Evolutionary conservation across 1,140 invertebrate species (phyloP), one percentile per base, ranked within the genome.

Genomic region (Dinothrombium tinctorium): DNA sequence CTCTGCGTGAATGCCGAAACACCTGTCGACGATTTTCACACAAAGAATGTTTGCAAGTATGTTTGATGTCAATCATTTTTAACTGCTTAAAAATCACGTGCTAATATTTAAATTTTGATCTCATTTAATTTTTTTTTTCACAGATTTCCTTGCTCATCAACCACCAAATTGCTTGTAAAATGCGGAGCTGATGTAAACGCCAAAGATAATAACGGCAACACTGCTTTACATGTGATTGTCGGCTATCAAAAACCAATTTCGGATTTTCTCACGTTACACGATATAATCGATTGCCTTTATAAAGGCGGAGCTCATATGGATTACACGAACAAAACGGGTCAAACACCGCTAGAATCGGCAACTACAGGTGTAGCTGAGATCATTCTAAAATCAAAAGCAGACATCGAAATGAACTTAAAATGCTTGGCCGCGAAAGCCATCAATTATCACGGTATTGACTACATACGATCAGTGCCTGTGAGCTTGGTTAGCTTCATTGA

Each of bases 131-230:
- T n/a, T n/a, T n/a, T n/a, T n/a, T n/a, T n/a, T n/a, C n/a, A n/a
- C n/a, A n/a, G 76, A 54, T 89, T 86, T 61, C 83, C 82, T 1
- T 83, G 78, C 60, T 65, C 69, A 28, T 61, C 68, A 20, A 78
- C 80, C 1, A 66, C 76, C 7, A 66, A 42, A 22, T 57, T 89
- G 33, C 56, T 90, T 15, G 72, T 89, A 20, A 66, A 75, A 46
- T 83, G 80, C 59, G 84, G 83, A 2, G 76, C 76, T 22, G 69
- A 77, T 50, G 72, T 83, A 1, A 76, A 83, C 58, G 73, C 73
- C 4, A 69, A 77, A 51, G 83, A 90, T 56, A 61, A 66, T 33
- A 59, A 68, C 24, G 64, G 77, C 44, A 81, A 86, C 55, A 86
- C 81, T 6, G 77, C 83, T 1, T 57, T 92, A 11, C 82, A 90